Percentiles rank a stretch among this genome's conserved stretches.
Evolutionary conservation across 2,888 invertebrate species (phyloP).

Genomic region (Chrysomela aeneicollis): DNA sequence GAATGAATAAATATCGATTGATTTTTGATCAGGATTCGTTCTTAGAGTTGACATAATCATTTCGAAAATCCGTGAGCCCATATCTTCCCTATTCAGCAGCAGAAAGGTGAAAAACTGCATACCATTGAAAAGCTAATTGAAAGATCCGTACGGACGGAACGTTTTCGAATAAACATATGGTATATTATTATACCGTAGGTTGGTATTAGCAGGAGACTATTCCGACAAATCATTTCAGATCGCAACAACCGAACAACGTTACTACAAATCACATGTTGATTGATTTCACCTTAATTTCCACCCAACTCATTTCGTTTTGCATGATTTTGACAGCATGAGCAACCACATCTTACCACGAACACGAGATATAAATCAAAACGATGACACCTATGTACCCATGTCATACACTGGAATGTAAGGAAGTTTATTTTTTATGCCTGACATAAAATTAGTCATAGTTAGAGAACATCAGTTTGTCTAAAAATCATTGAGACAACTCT

Average conservation of each 20-base stretch:
- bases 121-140: too few relatives aligned
- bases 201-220: too few relatives aligned
- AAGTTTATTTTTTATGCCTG: constrained; percentile 28
- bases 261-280: neutral
- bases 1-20: too few relatives aligned
- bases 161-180: too few relatives aligned
- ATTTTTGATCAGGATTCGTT: too few relatives aligned
- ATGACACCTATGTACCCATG: constrained; percentile 43
- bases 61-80: too few relatives aligned
- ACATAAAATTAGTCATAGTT: constrained; percentile 3
- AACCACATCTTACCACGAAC: constrained; percentile 38
- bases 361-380: constrained; percentile 42
- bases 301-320: constrained; percentile 33
- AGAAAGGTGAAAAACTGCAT: too few relatives aligned
- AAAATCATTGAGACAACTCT: neutral
- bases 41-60: too few relatives aligned
- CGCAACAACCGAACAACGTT: neutral
- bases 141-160: too few relatives aligned
- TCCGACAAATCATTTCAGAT: neutral
- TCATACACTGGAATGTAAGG: constrained; percentile 42
- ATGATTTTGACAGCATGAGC: constrained; percentile 42
- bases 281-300: constrained; percentile 27
- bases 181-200: too few relatives aligned
- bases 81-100: too few relatives aligned
- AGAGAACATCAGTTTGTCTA: neutral